Conservation (phyloP, 2,888 invertebrate species). For the Eumerus sabulonum region DNA sequence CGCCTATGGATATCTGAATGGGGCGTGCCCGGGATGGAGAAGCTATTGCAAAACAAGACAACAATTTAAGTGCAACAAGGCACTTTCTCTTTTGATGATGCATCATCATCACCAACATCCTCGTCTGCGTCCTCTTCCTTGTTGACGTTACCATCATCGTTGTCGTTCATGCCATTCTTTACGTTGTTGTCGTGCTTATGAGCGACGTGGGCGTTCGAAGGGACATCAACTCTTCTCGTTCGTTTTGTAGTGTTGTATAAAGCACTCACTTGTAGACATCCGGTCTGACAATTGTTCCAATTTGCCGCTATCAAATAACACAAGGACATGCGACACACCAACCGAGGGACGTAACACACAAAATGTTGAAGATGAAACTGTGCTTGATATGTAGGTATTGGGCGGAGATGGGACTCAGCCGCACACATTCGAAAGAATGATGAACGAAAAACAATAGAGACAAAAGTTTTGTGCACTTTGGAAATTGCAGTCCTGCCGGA, state of each 20-base stretch:
- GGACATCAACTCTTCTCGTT: slow-evolving; percentile 1
- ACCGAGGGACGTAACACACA: slow-evolving; percentile 46
- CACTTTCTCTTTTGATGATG: slow-evolving; percentile 70
- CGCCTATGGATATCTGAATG: slow-evolving; percentile 48
- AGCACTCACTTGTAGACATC: slow-evolving; percentile 72
- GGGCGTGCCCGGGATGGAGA: slow-evolving; percentile 21
- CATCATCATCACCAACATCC: slow-evolving; percentile 52
- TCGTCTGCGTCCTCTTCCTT: slow-evolving; percentile 16
- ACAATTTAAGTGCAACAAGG: slow-evolving; percentile 71
- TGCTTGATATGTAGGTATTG: slow-evolving; percentile 14
- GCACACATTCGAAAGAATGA: slow-evolving; percentile 35
- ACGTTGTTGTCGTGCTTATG: slow-evolving; percentile 36
- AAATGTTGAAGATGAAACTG: slow-evolving; percentile 62
- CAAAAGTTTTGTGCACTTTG: slow-evolving; percentile 69
- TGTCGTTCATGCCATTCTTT: slow-evolving; percentile 34
- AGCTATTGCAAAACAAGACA: slow-evolving; percentile 62
- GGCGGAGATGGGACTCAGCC: neutral
- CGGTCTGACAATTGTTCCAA: slow-evolving; percentile 73
- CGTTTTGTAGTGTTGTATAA: slow-evolving; percentile 69
- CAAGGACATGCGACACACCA: slow-evolving; percentile 68
- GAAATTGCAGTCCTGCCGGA: slow-evolving; percentile 69
- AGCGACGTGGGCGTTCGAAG: slow-evolving; percentile 19
- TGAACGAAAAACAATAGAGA: slow-evolving; percentile 66
- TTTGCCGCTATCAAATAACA: slow-evolving; percentile 72
- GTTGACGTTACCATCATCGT: slow-evolving; percentile 25